Evolutionary conservation across 2,113 vertebrate species (phyloP), one percentile per base, ranked within the genome.

Genomic region (Heterotis niloticus): DNA sequence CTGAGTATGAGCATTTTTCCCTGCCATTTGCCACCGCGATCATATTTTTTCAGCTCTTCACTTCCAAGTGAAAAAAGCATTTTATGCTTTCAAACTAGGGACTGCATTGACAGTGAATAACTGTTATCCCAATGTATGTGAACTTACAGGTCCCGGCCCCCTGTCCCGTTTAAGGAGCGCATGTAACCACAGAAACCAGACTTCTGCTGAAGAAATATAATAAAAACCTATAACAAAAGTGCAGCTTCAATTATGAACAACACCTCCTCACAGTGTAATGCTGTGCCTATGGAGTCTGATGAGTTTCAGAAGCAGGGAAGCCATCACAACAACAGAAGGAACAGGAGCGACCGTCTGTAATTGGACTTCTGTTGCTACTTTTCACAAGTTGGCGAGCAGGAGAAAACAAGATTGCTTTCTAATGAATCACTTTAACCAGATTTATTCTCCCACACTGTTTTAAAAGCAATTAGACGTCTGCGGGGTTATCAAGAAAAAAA

Each of bases 401-500:
- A 29, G 26, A 24, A 74, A 80, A 73, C 71, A 14, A 77, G 13
- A 75, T 79, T 70, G 64, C 5, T 76, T 83, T 74, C 75, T 79
- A 79, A 84, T 29, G 29, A 59, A 13, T 83, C 23, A 57, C 59
- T 44, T 87, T 76, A 79, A 84, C 82, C 64, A 74, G 44, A 71
- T 69, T 82, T 54, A 44, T 17, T 70, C 74, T 23, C 79, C 59
- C 57, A 70, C 57, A 71, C 57, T 71, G 23, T 76, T 69, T 44
- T 81, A 69, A 70, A 52, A 70, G 75, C 11, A 77, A 76, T 54
- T 81, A 71, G 26, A 59, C 70, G 20, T 64, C 16, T 59, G 57
- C 23, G 13, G 34, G 5, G 23, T 60, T 26, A 60, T 28, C 29
- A 10, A 78, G 26, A 11, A 69, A 56, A n/a, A 78, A 78, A 29